phyloP scores from a whole-genome alignment of 2,888 invertebrate genomes.

The Temnothorax unifasciatus region DNA sequence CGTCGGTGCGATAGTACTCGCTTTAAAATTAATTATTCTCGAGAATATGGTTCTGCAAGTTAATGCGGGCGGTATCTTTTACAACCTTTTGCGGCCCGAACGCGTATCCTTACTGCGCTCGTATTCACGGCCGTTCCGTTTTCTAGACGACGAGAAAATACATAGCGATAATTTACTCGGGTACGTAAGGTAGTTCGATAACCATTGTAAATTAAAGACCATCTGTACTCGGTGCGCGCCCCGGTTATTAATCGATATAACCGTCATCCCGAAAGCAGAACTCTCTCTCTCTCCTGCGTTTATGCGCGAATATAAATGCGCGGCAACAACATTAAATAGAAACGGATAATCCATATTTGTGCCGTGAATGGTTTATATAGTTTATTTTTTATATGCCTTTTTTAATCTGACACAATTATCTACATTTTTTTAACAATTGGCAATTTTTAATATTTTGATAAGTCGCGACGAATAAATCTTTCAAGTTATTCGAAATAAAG shows the following conservation, averaged over 20 bases:
- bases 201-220: constrained; percentile 40
- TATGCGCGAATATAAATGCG: constrained; percentile 35
- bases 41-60: constrained; percentile 44
- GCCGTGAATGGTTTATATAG: neutral
- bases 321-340: constrained; percentile 27
- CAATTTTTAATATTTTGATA: too few relatives aligned
- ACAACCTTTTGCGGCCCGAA: constrained; percentile 25
- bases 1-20: constrained; percentile 26
- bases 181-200: constrained; percentile 20
- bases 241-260: constrained; percentile 47
- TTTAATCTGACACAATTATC: too few relatives aligned
- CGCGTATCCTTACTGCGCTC: constrained; percentile 31
- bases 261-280: constrained; percentile 20
- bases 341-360: neutral
- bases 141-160: constrained; percentile 33
- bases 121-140: constrained; percentile 39
- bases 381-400: neutral
- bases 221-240: constrained; percentile 1
- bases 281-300: constrained; percentile 8
- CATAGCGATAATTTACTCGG: constrained; percentile 34
- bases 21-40: constrained; percentile 58
- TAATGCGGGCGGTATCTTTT: constrained; percentile 48
- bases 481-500: neutral
- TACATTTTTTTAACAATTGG: neutral
- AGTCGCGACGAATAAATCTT: neutral